phyloP scores from a whole-genome alignment of 2,797 vertebrate species.

The Emydoidea blandingii region DNA sequence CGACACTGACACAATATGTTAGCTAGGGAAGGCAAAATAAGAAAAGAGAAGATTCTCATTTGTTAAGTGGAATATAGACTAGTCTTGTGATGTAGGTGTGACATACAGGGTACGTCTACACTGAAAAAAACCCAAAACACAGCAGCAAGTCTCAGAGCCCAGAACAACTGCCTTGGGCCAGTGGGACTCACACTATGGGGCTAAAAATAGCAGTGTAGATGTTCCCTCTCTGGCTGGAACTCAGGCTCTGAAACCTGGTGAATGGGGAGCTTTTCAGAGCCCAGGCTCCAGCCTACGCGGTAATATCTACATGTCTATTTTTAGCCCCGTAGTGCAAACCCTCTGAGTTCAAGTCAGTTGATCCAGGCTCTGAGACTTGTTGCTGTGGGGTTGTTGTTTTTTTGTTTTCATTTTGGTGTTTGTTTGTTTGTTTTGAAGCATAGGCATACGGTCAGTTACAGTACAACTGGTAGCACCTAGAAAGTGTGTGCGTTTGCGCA shows the following conservation, averaged over 20 bases:
- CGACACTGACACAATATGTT: too few species aligned
- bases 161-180: not conserved
- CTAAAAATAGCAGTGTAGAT: not conserved
- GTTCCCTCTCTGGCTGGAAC: not conserved
- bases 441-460: too few species aligned
- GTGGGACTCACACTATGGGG: too few species aligned
- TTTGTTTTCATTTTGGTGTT: too few species aligned
- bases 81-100: not conserved
- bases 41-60: not conserved
- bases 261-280: not conserved
- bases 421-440: too few species aligned
- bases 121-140: not conserved
- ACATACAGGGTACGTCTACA: not conserved
- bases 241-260: not conserved
- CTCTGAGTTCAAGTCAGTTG: too few species aligned
- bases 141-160: not conserved
- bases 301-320: not conserved
- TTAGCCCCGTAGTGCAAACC: not conserved
- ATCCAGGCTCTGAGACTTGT: too few species aligned
- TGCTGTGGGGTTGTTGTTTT: too few species aligned
- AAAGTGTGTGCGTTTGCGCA: rapidly evolving
- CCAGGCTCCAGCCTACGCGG: not conserved
- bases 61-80: not conserved
- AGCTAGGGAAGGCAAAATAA: not conserved
- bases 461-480: not conserved